These are phyloP conservation scores for Oreochromis mossambicus DNA, from an alignment of 2,797 vertebrate species.

Conservation along the genomic window DNA sequence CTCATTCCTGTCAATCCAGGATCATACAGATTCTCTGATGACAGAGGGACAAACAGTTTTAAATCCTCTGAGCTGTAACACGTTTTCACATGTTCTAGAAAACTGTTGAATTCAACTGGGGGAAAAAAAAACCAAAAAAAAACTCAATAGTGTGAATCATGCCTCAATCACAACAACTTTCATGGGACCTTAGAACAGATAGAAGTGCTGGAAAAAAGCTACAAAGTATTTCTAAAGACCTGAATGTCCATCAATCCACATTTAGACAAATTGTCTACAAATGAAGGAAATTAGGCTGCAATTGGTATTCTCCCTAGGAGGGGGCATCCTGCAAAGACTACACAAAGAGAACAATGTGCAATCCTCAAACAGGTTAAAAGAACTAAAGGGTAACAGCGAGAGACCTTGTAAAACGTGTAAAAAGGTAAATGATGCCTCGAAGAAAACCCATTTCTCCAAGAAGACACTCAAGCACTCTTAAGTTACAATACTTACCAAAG, in stretches of 20 bases:
- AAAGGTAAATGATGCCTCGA: not conserved
- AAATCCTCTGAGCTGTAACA: not conserved
- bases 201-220: not conserved
- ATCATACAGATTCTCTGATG: not conserved
- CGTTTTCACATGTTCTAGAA: not conserved
- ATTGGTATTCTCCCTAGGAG: not conserved
- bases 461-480: not conserved
- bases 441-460: not conserved
- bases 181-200: not conserved
- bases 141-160: not conserved
- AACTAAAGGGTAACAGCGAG: not conserved
- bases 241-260: not conserved
- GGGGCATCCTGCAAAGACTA: not conserved
- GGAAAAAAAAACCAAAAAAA: fast-evolving
- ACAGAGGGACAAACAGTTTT: fast-evolving
- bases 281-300: not conserved
- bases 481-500: not conserved
- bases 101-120: not conserved
- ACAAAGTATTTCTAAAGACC: not conserved
- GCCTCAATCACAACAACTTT: not conserved
- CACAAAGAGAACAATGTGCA: not conserved
- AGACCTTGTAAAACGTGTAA: not conserved
- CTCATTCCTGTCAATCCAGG: not conserved
- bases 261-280: not conserved
- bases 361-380: not conserved